Conservation (phyloP, 1,140 invertebrate species). For the Antheraea mylitta region DNA sequence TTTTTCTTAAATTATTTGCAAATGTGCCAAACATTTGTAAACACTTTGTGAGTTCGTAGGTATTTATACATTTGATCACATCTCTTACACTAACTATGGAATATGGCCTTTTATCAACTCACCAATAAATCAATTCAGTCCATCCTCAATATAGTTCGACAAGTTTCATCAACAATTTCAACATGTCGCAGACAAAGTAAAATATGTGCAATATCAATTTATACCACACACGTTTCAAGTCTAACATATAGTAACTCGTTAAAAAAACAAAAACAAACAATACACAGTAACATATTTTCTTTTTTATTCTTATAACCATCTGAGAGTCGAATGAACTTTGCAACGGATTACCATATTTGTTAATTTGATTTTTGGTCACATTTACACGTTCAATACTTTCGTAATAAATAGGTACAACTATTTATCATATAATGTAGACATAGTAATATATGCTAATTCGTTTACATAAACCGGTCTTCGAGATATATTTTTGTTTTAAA, state of each 20-base stretch:
- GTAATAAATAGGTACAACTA: too few relatives aligned
- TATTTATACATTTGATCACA: neutral
- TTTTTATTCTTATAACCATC: conserved; percentile 67
- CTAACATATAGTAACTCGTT: conserved; percentile 49
- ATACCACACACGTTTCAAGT: conserved; percentile 61
- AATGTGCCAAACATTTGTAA: too few relatives aligned
- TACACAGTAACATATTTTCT: conserved; percentile 48
- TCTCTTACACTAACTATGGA: neutral
- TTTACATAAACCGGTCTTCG: too few relatives aligned
- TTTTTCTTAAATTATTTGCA: too few relatives aligned
- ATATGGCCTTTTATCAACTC: conserved; percentile 18
- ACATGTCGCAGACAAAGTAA: conserved; percentile 58
- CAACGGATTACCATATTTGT: neutral
- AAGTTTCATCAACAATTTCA: conserved; percentile 63
- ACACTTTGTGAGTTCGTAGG: too few relatives aligned
- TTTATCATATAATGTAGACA: neutral
- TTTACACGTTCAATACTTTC: conserved; percentile 14
- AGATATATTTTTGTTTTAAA: too few relatives aligned
- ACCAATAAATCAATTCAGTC: conserved; percentile 18
- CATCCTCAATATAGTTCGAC: conserved; percentile 62
- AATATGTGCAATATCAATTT: conserved; percentile 58
- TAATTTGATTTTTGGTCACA: neutral
- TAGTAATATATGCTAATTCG: too few relatives aligned
- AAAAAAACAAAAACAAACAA: conserved; percentile 38
- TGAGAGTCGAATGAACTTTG: conserved; percentile 33